Base-by-base conservation (phyloP, 2,797 vertebrate genomes). In the Tachyglossus aculeatus region DNA sequence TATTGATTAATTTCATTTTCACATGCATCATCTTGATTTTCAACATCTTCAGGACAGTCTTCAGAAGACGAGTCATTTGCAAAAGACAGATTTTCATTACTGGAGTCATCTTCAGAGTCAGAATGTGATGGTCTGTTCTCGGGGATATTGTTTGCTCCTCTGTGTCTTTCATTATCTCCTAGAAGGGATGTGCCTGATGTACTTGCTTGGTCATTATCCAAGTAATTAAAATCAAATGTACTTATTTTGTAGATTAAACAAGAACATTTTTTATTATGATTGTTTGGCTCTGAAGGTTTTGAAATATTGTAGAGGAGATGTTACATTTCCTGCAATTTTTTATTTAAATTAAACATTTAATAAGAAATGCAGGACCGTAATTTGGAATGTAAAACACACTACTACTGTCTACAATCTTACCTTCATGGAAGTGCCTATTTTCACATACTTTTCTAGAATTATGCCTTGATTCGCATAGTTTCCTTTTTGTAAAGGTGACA, bases 201-300 rank as follows among this genome's bases (percentile, higher is more conserved):
- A 84, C 88, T 91, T 82, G 73, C 81, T 88, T 88, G 83, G 87
- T 89, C 88, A 91, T 92, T 92, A 92, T 74, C 82, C 63, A 90
- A 88, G 85, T 90, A 92, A 92, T 92, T 92, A 91, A 92, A 93
- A 91, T 91, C 86, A 93, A 92, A 91, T 89, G 87, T 88, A 90
- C 86, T 91, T 91, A 91, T 92, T 91, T 90, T 91, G 82, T 86
- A 88, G 88, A 91, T 92, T 90, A 91, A 91, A 86, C 74, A 81
- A 71, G 86, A 86, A 88, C 87, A 86, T 89, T 88, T 86, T 88
- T 91, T 91, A 85, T 90, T 83, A 86, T 88, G 78, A 89, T 84
- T 88, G 85, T 89, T 92, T 91, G 83, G 83, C 80, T 86, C 84
- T 77, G 81, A 91, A 88, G 84, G 77, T 88, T 88, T 84, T 78